Base-by-base conservation (phyloP, 92 coral and sea anemone genomes). In the Bergia sp. region DNA sequence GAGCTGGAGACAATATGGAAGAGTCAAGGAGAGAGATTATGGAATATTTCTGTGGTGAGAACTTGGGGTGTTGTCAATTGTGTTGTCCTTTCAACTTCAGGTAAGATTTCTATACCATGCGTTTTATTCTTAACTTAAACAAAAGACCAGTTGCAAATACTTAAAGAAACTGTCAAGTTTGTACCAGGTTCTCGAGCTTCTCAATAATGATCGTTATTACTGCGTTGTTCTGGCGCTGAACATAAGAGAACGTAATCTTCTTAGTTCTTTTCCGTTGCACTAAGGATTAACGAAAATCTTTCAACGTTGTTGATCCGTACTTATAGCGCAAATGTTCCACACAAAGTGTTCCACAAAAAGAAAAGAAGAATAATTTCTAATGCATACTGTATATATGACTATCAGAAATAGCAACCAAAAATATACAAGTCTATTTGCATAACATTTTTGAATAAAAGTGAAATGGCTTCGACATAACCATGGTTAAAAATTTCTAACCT, bases 11-110 rank as follows among this genome's bases (percentile, higher is more conserved):
- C 29, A 29, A 36, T 7, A 72, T 11, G 45, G 79, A 44, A 75
- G 41, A 39, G 16, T 11, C 47, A 42, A 76, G 41, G 53, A 39
- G 41, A 41, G 13, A 76, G 11, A 42, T 16, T 16, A 76, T 76
- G 79, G 37, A 74, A 41, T 7, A 53, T 53, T 53, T 0, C 7
- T 16, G 36, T 76, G 53, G 53, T 76, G 45, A 73, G 44, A 9
- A 41, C 20, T 20, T 73, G 79, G 79, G 79, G 79, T 76, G 79
- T 76, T 41, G 79, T 21, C 79, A 50, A 7, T 36, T 37, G 79
- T 76, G 79, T 76, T 41, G 79, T 21, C 79, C 79, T 21, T 36
- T 37, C 7, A 40, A 39, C 21, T 20, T 76, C 50, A 39, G 79
- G 79, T 76, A 44, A 76, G 79, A 61, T 16, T 61, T 18, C 3